Evolutionary conservation across 2,797 vertebrate species (phyloP), one percentile per base, ranked within the genome.

Genomic region (Pogoniulus pusillus): DNA sequence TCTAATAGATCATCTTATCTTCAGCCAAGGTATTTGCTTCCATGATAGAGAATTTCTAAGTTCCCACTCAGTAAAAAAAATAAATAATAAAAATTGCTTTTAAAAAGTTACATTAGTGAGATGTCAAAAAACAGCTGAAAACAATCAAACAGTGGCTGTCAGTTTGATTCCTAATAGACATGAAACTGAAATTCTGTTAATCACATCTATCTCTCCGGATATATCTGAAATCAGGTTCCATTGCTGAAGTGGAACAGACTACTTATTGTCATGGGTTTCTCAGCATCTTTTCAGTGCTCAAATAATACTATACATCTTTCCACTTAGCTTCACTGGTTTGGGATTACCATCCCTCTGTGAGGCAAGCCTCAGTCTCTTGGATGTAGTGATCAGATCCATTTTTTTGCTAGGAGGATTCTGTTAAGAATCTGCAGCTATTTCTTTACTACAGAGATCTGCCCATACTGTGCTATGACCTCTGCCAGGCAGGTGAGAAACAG

Each of bases 221-320:
- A 75, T 18, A 37, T 35, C 63, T 87, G 66, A 93, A 91, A 94
- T 94, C 70, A 57, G 84, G 69, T 93, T 80, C 84, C 29, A 51
- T 30, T 76, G 78, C 70, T 87, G 90, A 90, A 89, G 86, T 92
- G 93, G 91, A 96, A 95, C 82, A 93, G 70, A 55, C 80, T 58
- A 68, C 87, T 90, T 95, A 87, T 89, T 91, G 79, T 91, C 79
- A 66, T 22, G 63, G 72, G 78, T 82, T 89, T 93, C 85, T 89
- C 81, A 57, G 29, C 70, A 66, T 70, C 58, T 82, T 75, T 91
- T 59, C 76, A 49, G 66, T 24, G 60, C 84, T 87, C 72, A 91
- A 77, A 72, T 59, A 90, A 89, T 91, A 87, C 69, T 58, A 18
- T 34, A 49, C 8, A 9, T 22, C 78, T 89, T 89, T 87, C 82